A percentile compares a stretch with the other conserved stretches of the same genome.
phyloP scores from a whole-genome alignment of 2,888 invertebrate species.

The Dicycla oo region DNA sequence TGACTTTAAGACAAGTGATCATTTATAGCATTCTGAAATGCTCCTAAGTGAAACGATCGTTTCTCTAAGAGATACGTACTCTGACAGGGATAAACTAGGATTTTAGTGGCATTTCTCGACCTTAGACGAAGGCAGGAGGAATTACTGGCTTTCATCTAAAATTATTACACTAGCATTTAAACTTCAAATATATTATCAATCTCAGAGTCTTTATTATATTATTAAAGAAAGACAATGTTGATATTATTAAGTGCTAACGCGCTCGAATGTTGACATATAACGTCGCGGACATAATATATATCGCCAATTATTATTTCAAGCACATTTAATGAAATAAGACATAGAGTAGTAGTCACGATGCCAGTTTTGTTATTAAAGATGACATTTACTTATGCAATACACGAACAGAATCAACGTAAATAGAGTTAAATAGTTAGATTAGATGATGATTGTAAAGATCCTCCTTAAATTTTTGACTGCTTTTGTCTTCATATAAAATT shows the following conservation, averaged over 20 bases:
- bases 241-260: neutral
- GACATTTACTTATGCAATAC: conserved; percentile 16
- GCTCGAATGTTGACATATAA: conserved; percentile 10
- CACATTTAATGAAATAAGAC: conserved; percentile 16
- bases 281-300: neutral
- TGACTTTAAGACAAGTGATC: conserved; percentile 21
- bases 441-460: neutral
- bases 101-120: conserved; percentile 24
- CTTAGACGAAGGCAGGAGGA: conserved; percentile 2
- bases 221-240: neutral
- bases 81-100: conserved; percentile 32
- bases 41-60: conserved; percentile 31
- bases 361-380: conserved; percentile 3
- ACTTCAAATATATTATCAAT: conserved; percentile 5
- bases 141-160: conserved; percentile 27
- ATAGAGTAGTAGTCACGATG: conserved; percentile 6
- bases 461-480: neutral
- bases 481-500: no score
- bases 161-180: conserved; percentile 3
- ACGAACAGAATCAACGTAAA: neutral
- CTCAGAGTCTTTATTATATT: neutral
- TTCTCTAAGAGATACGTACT: no score
- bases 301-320: conserved; percentile 12
- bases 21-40: conserved; percentile 29
- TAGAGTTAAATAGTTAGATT: no score